Evolutionary conservation across 2,113 vertebrate genomes (phyloP).

Genomic region (Vombatus ursinus): DNA sequence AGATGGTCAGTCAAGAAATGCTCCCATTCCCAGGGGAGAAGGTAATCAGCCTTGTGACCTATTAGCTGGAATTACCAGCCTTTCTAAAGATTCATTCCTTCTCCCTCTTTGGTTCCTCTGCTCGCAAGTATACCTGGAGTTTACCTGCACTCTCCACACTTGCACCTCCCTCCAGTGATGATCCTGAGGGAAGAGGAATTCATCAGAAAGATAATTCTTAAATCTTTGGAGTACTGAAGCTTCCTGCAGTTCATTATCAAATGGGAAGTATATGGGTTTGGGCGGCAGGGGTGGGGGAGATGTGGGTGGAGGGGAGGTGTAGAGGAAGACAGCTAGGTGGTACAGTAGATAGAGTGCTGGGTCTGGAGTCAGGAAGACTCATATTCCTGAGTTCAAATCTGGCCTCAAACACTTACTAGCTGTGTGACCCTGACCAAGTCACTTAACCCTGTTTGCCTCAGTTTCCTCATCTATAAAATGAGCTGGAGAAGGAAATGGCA

Average conservation of each 20-base stretch:
- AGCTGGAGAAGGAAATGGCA: too few species aligned
- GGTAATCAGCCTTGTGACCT: background rate
- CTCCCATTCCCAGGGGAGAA: background rate
- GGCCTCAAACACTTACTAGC: too few species aligned
- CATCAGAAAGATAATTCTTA: background rate
- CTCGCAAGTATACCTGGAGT: background rate
- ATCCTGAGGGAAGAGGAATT: background rate
- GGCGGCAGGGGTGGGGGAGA: rapidly evolving
- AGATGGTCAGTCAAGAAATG: background rate
- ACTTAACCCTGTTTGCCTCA: too few species aligned
- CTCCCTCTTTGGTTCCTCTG: rapidly evolving
- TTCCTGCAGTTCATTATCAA: background rate
- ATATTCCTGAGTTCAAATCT: too few species aligned
- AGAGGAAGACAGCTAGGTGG: background rate
- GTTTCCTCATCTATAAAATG: too few species aligned
- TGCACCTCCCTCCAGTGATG: background rate
- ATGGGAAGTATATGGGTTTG: background rate
- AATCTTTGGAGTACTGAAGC: background rate
- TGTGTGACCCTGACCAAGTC: too few species aligned
- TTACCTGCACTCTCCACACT: background rate
- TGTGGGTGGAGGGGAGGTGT: too few species aligned
- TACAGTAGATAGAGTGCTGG: background rate
- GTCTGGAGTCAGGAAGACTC: too few species aligned
- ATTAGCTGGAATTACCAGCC: background rate
- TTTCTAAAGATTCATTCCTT: background rate